Base-by-base conservation (phyloP, 1,140 invertebrate species). In the Drosophila sp. region DNA sequence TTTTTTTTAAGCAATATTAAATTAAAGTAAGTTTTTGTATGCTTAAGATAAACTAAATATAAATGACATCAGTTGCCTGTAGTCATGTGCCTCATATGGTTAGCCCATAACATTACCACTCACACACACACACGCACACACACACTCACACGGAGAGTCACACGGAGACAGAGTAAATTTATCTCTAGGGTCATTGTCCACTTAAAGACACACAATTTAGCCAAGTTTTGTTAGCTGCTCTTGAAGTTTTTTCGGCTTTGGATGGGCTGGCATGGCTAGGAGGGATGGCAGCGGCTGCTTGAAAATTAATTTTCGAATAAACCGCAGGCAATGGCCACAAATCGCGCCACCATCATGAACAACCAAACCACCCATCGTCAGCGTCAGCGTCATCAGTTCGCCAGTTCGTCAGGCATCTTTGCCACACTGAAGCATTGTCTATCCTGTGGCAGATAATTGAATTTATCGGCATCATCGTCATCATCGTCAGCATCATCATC, bases 251-350 rank as follows among this genome's bases (percentile, higher is more conserved):
- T 73, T 66, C 10, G 10, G 65, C 62, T 65, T 71, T 64, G 27
- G 30, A 11, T 30, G 30, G 44, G 32, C 17, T 70, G n/a, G 23
- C 5, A 44, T 4, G 1, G 2, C 6, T 4, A 2, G 2, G 44
- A 23, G 4, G 23, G 44, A 27, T 7, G 3, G 17, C 0, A 47
- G 44, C 41, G 66, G 79, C 71, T 79, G 82, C 82, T 85, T 85
- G 70, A 85, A 85, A 86, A 85, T 85, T 85, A 72, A 81, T 85
- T 81, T 85, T 85, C 38, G 65, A 86, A 44, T 40, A 72, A 81
- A 85, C 81, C 82, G 70, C 82, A 74, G 82, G 82, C 82, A 68
- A 72, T 84, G 29, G 68, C 58, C 72, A 62, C 65, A 62, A 70
- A 57, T 70, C 11, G 56, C 50, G 72, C 40, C 35, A 71, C 35